Base-by-base conservation (phyloP, 1,140 invertebrate species). In the Lepidurus apus region DNA sequence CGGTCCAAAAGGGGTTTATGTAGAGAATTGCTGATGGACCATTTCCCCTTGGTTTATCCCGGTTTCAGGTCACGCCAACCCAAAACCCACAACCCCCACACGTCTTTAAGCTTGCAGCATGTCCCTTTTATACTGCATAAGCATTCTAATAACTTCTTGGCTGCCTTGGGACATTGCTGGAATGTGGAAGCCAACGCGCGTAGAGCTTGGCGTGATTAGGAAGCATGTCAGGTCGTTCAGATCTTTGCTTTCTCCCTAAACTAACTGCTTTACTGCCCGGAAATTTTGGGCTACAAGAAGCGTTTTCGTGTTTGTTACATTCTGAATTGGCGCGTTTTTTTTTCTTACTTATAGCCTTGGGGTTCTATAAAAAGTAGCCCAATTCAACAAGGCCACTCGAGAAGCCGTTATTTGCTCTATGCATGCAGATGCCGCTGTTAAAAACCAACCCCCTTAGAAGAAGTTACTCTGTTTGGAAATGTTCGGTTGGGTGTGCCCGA, bases 41-140 rank as follows among this genome's bases (percentile, higher is more conserved):
- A 21, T 65, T 65, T 65, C 53, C 53, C 53, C 21, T 21, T 65
- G 21, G 53, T 65, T 21, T 65, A 65, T 65, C 53, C 53, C 53
- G 53, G 53, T 65, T 65, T 21, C 53, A 65, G 21, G 53, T 65
- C 53, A 65, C 53, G 53, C 53, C 13, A 65, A 65, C 53, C 21
- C 21, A 11, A 65, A 65, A 65, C 9, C 13, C 9, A 13, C 53
- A 13, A 65, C 21, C n/a, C 53, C 17, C 53, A 65, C 21, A 13
- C 13, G 21, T 65, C 53, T 34, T 34, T 65, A 65, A 65, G 53
- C 53, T 65, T 65, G 53, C 53, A 65, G 17, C 53, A 65, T 65
- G 53, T 13, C 21, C 17, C n/a, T 65, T 65, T 34, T 34, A 34
- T 65, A 65, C 13, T 13, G 17, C 4, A 17, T 9, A 65, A 13